Evolutionary conservation across 1,140 invertebrate species (phyloP).

Genomic region (Magallana angulata): DNA sequence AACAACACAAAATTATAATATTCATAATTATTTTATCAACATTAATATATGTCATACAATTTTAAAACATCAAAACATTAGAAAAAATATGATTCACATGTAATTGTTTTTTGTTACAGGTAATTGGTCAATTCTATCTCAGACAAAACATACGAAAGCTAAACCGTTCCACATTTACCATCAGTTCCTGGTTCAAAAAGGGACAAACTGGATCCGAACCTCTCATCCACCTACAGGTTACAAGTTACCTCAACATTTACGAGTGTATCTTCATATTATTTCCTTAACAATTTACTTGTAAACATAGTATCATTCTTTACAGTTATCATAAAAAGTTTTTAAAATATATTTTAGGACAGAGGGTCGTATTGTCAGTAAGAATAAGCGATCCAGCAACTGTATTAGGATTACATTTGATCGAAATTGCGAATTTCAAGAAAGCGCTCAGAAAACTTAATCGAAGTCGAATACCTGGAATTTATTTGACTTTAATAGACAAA

Average conservation of each 20-base stretch:
- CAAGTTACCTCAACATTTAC: not conserved
- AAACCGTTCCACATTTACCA: not conserved
- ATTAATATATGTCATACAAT: too few species aligned
- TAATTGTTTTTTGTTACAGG: not conserved
- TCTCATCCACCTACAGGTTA: not conserved
- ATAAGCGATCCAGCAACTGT: not conserved
- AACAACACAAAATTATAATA: too few species aligned
- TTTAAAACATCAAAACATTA: too few species aligned
- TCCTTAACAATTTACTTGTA: too few species aligned
- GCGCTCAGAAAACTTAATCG: not conserved
- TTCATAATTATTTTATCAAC: too few species aligned
- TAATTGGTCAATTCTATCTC: not conserved
- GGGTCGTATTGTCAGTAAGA: not conserved
- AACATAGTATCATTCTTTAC: too few species aligned
- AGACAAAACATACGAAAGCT: not conserved
- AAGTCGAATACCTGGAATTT: not conserved
- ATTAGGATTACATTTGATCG: not conserved
- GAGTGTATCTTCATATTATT: not conserved
- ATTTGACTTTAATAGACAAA: not conserved
- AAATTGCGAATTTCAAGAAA: not conserved
- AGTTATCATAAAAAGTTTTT: too few species aligned
- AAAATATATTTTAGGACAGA: not conserved
- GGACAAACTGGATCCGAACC: not conserved
- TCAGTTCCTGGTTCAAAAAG: not conserved
- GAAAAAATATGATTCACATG: not conserved